phyloP scores from a whole-genome alignment of 2,113 vertebrate genomes.

The Myrmecophaga tridactyla region DNA sequence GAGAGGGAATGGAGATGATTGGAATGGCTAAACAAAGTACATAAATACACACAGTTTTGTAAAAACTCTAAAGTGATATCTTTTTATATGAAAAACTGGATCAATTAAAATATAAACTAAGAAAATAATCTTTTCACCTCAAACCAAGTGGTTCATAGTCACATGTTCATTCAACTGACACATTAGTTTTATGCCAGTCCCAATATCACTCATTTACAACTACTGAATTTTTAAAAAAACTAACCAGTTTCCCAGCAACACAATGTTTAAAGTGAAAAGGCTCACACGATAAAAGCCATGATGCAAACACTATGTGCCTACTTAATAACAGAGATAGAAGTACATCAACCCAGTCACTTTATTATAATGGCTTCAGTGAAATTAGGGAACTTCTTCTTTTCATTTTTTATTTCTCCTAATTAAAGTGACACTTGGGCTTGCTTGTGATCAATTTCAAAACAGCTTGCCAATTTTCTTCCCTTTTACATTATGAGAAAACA shows the following conservation, averaged over 20 bases:
- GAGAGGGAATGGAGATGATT: not conserved
- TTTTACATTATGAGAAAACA: not conserved
- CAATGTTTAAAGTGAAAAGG: constrained; percentile 44
- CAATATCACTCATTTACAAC: constrained; percentile 31
- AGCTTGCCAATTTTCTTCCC: not conserved
- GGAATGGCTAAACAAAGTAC: not conserved
- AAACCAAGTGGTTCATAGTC: not conserved
- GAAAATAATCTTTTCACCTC: not conserved
- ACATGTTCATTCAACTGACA: constrained; percentile 25
- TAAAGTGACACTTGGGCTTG: not conserved
- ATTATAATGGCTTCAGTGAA: not conserved
- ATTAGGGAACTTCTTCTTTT: not conserved
- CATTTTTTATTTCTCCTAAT: not conserved
- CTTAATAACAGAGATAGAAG: not conserved
- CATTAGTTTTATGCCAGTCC: constrained; percentile 21
- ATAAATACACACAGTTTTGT: not conserved
- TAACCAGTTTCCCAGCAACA: constrained; percentile 60
- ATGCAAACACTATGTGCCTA: not conserved
- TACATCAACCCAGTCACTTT: not conserved
- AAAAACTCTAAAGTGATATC: not conserved
- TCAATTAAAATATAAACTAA: constrained; percentile 38
- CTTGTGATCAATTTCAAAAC: constrained; percentile 40
- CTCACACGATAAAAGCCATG: constrained; percentile 15
- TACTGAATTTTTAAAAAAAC: constrained; percentile 21
- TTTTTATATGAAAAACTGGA: not conserved